Evolutionary conservation across 2,113 vertebrate species (phyloP).

Genomic region (Hydropotes inermis): DNA sequence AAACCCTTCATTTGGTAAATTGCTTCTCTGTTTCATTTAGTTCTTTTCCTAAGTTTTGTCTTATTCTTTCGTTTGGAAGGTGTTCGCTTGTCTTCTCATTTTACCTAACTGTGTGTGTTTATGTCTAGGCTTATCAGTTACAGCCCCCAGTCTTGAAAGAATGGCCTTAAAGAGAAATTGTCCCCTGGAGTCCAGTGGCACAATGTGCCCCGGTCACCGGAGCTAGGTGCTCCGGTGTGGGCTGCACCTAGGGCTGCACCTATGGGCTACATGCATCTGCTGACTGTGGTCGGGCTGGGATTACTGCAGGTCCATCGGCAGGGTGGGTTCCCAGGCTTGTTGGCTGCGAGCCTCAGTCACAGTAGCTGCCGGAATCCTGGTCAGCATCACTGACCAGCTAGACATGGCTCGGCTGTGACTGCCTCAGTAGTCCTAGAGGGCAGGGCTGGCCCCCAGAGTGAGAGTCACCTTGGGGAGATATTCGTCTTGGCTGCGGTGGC

Average conservation of each 20-base stretch:
- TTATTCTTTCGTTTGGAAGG: neutral
- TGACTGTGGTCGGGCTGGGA: neutral
- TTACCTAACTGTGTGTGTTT: neutral
- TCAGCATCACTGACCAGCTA: neutral
- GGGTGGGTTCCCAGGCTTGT: neutral
- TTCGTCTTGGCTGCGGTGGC: neutral
- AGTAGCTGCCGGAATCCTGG: neutral
- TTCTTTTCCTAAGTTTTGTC: neutral
- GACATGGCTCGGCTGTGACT: neutral
- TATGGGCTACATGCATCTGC: neutral
- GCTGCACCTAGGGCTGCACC: no score
- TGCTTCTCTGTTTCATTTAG: neutral
- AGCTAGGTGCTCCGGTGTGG: neutral
- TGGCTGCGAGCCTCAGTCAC: neutral
- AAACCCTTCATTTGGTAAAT: neutral
- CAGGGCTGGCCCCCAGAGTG: neutral
- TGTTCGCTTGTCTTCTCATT: neutral
- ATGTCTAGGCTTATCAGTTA: neutral
- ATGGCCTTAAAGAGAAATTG: neutral
- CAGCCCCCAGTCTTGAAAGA: neutral
- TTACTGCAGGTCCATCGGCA: neutral
- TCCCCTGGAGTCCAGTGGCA: neutral
- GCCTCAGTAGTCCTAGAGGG: neutral
- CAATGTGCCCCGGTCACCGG: neutral
- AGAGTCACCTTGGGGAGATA: neutral